Evolutionary conservation across 2,888 invertebrate genomes (phyloP).

Genomic region (Raillietiella orientalis): DNA sequence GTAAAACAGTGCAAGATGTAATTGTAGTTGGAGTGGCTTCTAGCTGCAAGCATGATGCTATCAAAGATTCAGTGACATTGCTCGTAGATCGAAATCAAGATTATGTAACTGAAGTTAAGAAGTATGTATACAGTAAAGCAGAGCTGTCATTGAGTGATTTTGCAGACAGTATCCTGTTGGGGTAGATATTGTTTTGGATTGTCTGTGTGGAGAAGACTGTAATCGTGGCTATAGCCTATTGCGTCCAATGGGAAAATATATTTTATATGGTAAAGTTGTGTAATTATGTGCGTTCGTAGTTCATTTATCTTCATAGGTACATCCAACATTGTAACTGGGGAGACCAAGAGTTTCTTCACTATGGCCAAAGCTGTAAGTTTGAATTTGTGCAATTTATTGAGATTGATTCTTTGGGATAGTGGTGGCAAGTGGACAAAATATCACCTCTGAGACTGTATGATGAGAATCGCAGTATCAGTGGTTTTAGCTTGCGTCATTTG

Average conservation of each 20-base stretch:
- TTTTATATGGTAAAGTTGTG: conserved; percentile 38
- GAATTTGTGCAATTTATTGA: conserved; percentile 5
- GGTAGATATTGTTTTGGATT: conserved; percentile 55
- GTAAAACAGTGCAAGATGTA: conserved; percentile 41
- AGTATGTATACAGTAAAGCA: conserved; percentile 23
- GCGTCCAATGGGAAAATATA: conserved; percentile 61
- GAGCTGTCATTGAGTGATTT: conserved; percentile 6
- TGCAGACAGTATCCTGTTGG: conserved; percentile 34
- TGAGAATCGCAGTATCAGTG: conserved; percentile 51
- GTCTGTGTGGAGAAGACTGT: conserved; percentile 59
- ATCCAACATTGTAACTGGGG: conserved; percentile 58
- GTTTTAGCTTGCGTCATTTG: conserved; percentile 48
- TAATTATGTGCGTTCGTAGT: too few species aligned
- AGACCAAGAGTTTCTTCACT: conserved; percentile 67
- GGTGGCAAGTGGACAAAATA: conserved; percentile 78
- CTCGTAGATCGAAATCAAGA: conserved; percentile 45
- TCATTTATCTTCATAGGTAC: conserved; percentile 22
- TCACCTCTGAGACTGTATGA: conserved; percentile 60
- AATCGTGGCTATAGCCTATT: conserved; percentile 47
- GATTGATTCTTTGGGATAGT: conserved; percentile 19
- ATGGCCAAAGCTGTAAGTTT: conserved; percentile 52
- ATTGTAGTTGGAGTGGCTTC: conserved; percentile 57
- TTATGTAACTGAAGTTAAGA: conserved; percentile 49
- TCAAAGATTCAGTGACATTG: conserved; percentile 35
- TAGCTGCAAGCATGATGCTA: conserved; percentile 46